Base-by-base conservation (phyloP, 2,113 vertebrate species). In the Oncorhynchus tshawytscha region DNA sequence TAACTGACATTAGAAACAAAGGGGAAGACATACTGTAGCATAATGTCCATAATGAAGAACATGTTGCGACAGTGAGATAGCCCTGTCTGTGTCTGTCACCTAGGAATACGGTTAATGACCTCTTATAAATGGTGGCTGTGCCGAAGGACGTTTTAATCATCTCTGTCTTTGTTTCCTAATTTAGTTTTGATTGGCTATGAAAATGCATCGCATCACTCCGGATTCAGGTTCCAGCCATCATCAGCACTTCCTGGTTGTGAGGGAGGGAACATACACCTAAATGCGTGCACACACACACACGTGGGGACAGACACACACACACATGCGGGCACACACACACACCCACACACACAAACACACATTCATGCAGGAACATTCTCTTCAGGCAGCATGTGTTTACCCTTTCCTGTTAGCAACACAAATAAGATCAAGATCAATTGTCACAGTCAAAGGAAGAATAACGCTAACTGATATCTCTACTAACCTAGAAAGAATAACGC, bases 161-260 rank as follows among this genome's bases (percentile, higher is more conserved):
- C 39, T 45, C 39, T 45, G 91, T 81, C 69, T 91, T 91, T 86
- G 89, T 93, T 94, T 94, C 94, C 92, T 95, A 93, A 94, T 94
- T 95, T 92, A 93, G 89, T 90, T 94, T 94, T 93, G 94, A 95
- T 93, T 95, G 93, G 94, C 85, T 91, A 87, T 90, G 90, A 96
- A 94, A 94, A 94, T 93, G 91, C 89, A 84, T 65, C 88, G 84
- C 73, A 81, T 89, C 87, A 92, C 91, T 93, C 89, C 82, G 90
- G 91, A 90, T 87, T 94, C 90, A 49, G 78, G 88, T 94, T 96
- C 94, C 94, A 81, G 82, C 86, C 69, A 65, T 80, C 92, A 91
- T 95, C 94, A 94, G 94, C 94, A 92, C 87, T 94, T 93, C 90
- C 87, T 90, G 74, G 83, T 88, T 88, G 80, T 87, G 91, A 94